Evolutionary conservation across 2,888 invertebrate genomes (phyloP).

Genomic region (Cataglyphis albicans): DNA sequence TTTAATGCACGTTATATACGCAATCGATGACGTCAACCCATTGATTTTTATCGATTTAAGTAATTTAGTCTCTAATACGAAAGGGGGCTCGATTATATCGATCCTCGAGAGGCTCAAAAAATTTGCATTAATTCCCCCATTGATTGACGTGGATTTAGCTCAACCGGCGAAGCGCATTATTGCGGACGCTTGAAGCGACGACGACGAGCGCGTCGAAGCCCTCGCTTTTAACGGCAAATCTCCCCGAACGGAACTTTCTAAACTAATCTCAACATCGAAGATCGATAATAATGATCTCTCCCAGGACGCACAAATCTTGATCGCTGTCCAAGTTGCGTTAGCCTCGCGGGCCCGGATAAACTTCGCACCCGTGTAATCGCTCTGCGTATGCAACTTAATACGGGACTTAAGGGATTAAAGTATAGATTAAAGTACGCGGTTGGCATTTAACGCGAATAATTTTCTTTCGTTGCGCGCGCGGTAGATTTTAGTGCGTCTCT

Average conservation of each 20-base stretch:
- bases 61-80: conserved; percentile 20
- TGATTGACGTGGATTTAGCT: conserved; percentile 54
- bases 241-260: conserved; percentile 46
- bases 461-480: conserved; percentile 24
- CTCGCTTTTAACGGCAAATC: conserved; percentile 55
- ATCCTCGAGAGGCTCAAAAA: conserved; percentile 31
- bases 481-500: conserved; percentile 12
- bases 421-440: conserved; percentile 47
- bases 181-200: conserved; percentile 13
- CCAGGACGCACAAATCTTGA: conserved; percentile 55
- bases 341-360: conserved; percentile 32
- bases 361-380: conserved; percentile 34
- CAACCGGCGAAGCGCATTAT: conserved; percentile 40
- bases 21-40: conserved; percentile 1
- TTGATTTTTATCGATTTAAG: conserved; percentile 39
- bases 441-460: conserved; percentile 45
- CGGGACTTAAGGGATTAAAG: conserved; percentile 51
- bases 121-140: conserved; percentile 43
- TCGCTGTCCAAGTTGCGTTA: conserved; percentile 51
- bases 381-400: conserved; percentile 42
- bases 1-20: not conserved
- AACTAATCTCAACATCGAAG: conserved; percentile 55
- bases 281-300: conserved; percentile 57
- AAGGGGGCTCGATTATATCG: conserved; percentile 24
- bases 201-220: conserved; percentile 18